These are phyloP conservation scores for Tethea ocularis DNA, from an alignment of 2,888 invertebrate species.

Conservation along the genomic window DNA sequence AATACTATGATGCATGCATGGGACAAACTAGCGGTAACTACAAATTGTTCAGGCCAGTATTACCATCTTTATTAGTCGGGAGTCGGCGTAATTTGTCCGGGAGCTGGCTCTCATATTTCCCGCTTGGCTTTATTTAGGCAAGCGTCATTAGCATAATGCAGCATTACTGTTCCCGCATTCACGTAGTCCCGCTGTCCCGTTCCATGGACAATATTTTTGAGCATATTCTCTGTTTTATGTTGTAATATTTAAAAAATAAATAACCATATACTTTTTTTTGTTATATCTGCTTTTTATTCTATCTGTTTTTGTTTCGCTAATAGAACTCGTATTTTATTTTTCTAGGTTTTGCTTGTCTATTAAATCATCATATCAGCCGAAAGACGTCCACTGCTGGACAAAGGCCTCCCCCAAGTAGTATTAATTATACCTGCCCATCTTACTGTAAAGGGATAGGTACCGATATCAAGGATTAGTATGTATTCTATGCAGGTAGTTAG, in stretches of 20 bases:
- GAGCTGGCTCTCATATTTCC: slow-evolving; percentile 66
- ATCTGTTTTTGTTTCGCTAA: background rate
- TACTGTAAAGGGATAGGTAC: too few species aligned
- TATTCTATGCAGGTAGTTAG: background rate
- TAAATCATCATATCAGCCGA: too few species aligned
- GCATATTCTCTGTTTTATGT: slow-evolving; percentile 14
- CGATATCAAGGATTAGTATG: background rate
- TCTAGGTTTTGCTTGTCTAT: too few species aligned
- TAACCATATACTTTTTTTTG: slow-evolving; percentile 12
- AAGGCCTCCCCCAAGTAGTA: too few species aligned
- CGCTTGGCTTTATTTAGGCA: slow-evolving; percentile 67
- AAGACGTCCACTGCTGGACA: too few species aligned
- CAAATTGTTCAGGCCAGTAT: slow-evolving; percentile 61
- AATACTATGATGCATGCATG: slow-evolving; percentile 30
- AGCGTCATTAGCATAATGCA: slow-evolving; percentile 68
- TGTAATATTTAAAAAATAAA: slow-evolving; percentile 20
- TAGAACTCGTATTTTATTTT: too few species aligned
- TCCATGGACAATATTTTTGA: slow-evolving; percentile 31
- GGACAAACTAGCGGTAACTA: slow-evolving; percentile 40
- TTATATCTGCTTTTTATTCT: background rate
- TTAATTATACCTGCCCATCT: too few species aligned
- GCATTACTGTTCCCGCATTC: slow-evolving; percentile 45
- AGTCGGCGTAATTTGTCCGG: slow-evolving; percentile 67
- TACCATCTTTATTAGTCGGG: slow-evolving; percentile 71
- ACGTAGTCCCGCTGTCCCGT: slow-evolving; percentile 36